phyloP scores from a whole-genome alignment of 2,113 vertebrate genomes.

The Acrocephalus arundinaceus region DNA sequence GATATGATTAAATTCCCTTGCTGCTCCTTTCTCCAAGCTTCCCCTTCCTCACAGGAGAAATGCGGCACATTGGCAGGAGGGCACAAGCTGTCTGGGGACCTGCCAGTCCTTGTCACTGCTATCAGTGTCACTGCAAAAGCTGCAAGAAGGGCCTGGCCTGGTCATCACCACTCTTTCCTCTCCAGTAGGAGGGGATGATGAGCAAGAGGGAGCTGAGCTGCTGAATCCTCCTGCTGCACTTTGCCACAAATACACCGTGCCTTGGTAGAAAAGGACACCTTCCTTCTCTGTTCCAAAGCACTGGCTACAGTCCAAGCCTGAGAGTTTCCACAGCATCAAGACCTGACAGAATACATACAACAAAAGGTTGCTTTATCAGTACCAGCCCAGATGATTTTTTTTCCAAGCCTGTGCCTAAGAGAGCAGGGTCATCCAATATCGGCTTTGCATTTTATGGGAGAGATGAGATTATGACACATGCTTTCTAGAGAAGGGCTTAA shows the following conservation, averaged over 20 bases:
- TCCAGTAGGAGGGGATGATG: background rate
- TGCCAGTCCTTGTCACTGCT: background rate
- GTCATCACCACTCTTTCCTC: background rate
- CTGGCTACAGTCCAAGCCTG: background rate
- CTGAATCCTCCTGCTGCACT: background rate
- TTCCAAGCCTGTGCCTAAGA: background rate
- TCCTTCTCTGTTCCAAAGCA: background rate
- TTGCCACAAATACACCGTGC: background rate
- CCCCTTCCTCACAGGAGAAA: background rate
- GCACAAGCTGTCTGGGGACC: background rate
- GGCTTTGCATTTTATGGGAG: background rate
- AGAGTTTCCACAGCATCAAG: conserved; percentile 13
- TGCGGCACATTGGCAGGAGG: background rate
- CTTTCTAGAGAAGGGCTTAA: background rate
- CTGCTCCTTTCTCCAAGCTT: background rate
- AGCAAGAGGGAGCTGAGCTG: background rate
- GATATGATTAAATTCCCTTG: background rate
- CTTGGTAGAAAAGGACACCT: background rate
- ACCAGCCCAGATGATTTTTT: background rate
- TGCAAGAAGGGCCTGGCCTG: background rate
- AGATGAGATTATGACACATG: background rate
- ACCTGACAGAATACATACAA: background rate
- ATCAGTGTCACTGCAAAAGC: background rate
- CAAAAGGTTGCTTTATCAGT: conserved; percentile 31
- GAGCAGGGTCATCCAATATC: background rate